Conservation (phyloP, 2,113 vertebrate species). For the Passer domesticus region DNA sequence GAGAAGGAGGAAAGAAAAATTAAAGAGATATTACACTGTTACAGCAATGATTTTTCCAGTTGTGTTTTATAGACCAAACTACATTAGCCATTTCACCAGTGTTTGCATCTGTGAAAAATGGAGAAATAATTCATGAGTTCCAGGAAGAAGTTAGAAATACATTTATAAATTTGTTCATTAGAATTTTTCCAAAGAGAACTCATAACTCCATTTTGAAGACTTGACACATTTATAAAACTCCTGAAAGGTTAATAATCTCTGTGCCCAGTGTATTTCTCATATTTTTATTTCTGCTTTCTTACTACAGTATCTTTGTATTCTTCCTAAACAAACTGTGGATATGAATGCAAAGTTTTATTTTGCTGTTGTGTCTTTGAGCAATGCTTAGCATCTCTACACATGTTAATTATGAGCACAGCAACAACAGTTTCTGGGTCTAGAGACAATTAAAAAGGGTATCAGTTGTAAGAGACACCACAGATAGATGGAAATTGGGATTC, state of each 20-base stretch:
- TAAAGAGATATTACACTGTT: background rate
- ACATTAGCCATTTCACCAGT: background rate
- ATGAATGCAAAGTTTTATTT: background rate
- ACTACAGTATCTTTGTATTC: background rate
- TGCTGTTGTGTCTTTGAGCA: background rate
- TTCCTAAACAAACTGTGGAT: background rate
- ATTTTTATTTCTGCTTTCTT: background rate
- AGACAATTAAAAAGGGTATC: background rate
- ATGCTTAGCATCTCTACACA: rapidly evolving
- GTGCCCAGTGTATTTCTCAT: background rate
- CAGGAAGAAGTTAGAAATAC: background rate
- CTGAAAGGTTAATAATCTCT: background rate
- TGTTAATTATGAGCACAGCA: background rate
- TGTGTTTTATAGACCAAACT: background rate
- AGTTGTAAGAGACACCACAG: background rate
- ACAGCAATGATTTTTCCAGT: background rate
- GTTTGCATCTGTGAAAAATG: background rate
- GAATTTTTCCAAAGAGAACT: background rate
- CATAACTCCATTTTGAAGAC: background rate
- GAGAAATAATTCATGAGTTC: background rate
- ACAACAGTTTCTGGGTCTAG: background rate
- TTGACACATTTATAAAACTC: background rate
- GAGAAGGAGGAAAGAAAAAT: background rate
- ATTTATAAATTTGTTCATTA: background rate
- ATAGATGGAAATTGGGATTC: background rate